Evolutionary conservation across 1,140 invertebrate species (phyloP).

Genomic region (Aphelinus certus): DNA sequence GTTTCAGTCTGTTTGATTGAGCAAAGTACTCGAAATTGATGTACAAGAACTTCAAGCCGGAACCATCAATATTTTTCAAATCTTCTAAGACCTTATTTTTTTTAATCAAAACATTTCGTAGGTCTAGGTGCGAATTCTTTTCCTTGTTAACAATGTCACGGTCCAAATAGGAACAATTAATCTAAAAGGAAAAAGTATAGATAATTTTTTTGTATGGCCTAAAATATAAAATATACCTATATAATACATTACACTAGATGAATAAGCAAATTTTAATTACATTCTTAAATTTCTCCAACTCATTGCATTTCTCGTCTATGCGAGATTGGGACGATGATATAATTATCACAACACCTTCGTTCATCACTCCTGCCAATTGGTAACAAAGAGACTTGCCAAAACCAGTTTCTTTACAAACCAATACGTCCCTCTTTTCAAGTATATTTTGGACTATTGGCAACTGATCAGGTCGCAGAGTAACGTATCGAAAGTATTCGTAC

Average conservation of each 20-base stretch:
- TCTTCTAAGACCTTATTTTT: constrained; percentile 11
- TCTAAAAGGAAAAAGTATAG: neutral
- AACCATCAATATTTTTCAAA: neutral
- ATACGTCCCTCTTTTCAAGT: neutral
- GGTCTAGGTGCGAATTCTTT: neutral
- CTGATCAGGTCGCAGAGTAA: constrained; percentile 15
- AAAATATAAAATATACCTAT: too few species aligned
- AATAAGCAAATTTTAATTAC: neutral
- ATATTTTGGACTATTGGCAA: neutral
- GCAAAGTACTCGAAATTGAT: neutral
- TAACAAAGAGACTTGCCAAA: constrained; percentile 23
- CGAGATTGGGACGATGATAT: neutral
- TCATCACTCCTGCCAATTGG: constrained; percentile 15
- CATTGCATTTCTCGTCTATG: neutral
- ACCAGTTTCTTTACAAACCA: constrained; percentile 14
- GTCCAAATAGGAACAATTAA: constrained; percentile 7
- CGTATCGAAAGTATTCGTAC: constrained; percentile 4
- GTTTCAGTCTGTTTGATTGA: neutral
- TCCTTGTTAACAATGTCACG: neutral
- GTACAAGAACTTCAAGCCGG: constrained; percentile 16
- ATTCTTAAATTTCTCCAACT: neutral
- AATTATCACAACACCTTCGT: constrained; percentile 2
- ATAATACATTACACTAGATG: too few species aligned
- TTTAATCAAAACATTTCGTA: constrained; percentile 18
- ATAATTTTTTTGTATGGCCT: too few species aligned